Evolutionary conservation across 35 echinoderm and acorn worm genomes (phyloP).

Genomic region (Apostichopus japonicus): DNA sequence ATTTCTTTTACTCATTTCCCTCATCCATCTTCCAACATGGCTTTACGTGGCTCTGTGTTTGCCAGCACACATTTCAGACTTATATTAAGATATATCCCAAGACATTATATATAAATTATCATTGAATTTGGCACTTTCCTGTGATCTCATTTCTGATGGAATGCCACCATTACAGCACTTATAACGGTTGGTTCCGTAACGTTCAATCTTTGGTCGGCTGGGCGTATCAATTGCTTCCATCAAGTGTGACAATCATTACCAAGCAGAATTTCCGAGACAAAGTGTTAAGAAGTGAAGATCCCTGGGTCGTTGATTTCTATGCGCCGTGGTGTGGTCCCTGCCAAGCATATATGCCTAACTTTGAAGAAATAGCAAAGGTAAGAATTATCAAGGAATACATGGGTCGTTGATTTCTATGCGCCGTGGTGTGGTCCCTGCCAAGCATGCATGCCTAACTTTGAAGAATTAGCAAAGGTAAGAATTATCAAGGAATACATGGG

Average conservation of each 20-base stretch:
- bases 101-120: too few species aligned
- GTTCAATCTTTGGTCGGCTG: conserved; percentile 81
- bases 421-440: conserved; percentile 88
- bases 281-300: conserved; percentile 82
- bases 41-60: too few species aligned
- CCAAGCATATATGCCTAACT: conserved; percentile 75
- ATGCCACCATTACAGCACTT: conserved; percentile 57
- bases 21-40: too few species aligned
- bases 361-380: conserved; percentile 87
- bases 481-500: conserved; percentile 86
- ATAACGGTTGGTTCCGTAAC: conserved; percentile 85
- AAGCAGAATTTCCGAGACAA: conserved; percentile 76
- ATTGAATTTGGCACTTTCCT: too few species aligned
- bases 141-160: not conserved
- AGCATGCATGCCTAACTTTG: conserved; percentile 81
- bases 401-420: conserved; percentile 89
- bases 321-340: conserved; percentile 88
- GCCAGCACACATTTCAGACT: too few species aligned
- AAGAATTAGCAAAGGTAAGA: conserved; percentile 81
- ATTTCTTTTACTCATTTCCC: too few species aligned
- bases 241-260: conserved; percentile 66
- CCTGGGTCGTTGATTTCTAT: conserved; percentile 93
- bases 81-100: too few species aligned
- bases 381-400: conserved; percentile 71
- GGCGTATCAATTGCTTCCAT: conserved; percentile 86